phyloP scores from a whole-genome alignment of 35 echinoderm and acorn worm genomes.

The Diadema setosum region DNA sequence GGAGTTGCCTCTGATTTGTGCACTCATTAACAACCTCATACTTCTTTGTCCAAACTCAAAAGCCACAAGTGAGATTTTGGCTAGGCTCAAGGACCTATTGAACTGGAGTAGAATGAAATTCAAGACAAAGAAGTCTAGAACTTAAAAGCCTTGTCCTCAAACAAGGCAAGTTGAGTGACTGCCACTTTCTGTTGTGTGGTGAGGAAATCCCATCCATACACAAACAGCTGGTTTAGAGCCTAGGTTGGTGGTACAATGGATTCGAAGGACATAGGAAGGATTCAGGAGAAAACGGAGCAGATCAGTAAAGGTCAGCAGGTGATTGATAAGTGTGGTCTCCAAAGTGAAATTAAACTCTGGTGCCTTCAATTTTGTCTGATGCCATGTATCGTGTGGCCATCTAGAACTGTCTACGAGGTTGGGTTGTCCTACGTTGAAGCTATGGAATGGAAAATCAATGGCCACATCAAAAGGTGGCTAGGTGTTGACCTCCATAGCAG shows the following conservation, averaged over 20 bases:
- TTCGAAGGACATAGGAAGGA: neutral
- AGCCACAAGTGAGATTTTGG: neutral
- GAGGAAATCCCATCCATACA: neutral
- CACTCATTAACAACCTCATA: neutral
- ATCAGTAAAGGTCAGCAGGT: neutral
- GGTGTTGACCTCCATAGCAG: neutral
- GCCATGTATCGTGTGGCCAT: neutral
- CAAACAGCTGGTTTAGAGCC: neutral
- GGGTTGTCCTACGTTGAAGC: neutral
- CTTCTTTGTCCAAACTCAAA: neutral
- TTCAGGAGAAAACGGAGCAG: neutral
- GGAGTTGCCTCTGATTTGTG: neutral
- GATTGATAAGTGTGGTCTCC: neutral
- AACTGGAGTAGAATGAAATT: neutral
- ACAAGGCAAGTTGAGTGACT: neutral
- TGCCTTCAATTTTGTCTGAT: too few species aligned
- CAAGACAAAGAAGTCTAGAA: neutral
- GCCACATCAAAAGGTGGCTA: neutral
- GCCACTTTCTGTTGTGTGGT: neutral
- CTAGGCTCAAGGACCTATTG: neutral
- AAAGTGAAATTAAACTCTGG: neutral
- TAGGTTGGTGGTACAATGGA: slow-evolving; percentile 27
- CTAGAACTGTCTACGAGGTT: neutral
- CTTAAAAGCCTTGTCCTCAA: neutral
- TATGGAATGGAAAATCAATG: neutral